These are phyloP conservation scores for Lophura nycthemera DNA, from an alignment of 2,113 vertebrate genomes.

Conservation along the genomic window DNA sequence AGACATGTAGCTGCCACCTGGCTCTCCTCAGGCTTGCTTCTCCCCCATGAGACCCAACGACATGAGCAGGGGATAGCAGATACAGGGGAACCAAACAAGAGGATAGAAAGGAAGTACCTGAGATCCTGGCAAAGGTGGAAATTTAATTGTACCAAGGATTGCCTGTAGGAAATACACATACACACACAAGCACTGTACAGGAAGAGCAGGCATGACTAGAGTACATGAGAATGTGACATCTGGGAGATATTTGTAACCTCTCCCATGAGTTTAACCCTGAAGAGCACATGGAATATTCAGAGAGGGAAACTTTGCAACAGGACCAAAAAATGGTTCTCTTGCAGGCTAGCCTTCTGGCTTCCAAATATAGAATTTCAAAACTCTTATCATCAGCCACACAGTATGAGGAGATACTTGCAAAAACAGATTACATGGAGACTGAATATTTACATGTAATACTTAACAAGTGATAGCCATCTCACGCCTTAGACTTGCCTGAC, in stretches of 20 bases:
- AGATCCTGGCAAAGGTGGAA: too few species aligned
- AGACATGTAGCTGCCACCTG: background rate
- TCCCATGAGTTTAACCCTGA: background rate
- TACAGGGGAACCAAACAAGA: background rate
- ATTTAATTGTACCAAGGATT: too few species aligned
- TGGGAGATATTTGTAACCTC: background rate
- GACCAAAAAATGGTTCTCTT: background rate
- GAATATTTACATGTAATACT: background rate
- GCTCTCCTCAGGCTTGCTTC: background rate
- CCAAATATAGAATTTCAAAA: background rate
- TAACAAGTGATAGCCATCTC: background rate
- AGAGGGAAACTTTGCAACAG: background rate
- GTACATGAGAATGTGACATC: background rate
- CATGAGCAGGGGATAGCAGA: background rate
- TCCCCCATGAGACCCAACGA: fast-evolving
- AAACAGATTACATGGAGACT: background rate
- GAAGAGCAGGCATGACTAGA: too few species aligned
- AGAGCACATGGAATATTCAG: background rate
- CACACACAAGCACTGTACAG: too few species aligned
- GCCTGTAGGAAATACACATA: too few species aligned
- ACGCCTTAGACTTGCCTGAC: background rate
- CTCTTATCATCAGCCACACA: background rate
- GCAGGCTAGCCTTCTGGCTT: background rate
- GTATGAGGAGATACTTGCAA: background rate
- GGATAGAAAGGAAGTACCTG: background rate